phyloP scores from a whole-genome alignment of 2,888 invertebrate genomes.

The Alloscopus bannaensis region DNA sequence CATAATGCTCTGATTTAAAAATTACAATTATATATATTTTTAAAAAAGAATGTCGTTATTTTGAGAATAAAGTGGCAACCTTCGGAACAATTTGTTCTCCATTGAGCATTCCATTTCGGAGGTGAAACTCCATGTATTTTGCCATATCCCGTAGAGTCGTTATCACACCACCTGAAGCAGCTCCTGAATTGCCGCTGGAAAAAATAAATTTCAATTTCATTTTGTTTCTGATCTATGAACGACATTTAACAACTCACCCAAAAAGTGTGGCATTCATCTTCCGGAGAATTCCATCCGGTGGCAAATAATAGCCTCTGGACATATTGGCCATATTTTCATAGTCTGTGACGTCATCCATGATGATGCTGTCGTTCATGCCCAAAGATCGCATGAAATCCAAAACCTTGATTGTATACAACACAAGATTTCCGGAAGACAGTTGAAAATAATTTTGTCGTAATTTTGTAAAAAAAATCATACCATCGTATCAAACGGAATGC shows the following conservation, averaged over 20 bases:
- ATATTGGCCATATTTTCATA: slow-evolving; percentile 25
- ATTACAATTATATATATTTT: no score
- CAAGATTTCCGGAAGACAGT: neutral
- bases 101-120: slow-evolving; percentile 28
- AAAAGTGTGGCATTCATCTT: slow-evolving; percentile 38
- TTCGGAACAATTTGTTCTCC: slow-evolving; percentile 41
- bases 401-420: slow-evolving; percentile 9
- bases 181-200: slow-evolving; percentile 10
- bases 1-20: slow-evolving; percentile 31
- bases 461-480: no score
- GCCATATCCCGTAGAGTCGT: slow-evolving; percentile 41
- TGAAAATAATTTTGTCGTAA: neutral
- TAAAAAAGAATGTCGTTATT: no score
- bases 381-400: slow-evolving; percentile 17
- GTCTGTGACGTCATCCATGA: slow-evolving; percentile 27
- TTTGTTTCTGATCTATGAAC: neutral
- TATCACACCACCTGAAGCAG: slow-evolving; percentile 50
- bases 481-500: slow-evolving; percentile 11
- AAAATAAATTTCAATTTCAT: neutral
- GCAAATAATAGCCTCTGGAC: slow-evolving; percentile 40
- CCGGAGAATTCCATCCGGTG: slow-evolving; percentile 19
- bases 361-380: slow-evolving; percentile 36
- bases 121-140: slow-evolving; percentile 42
- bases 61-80: no score
- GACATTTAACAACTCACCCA: slow-evolving; percentile 13